Evolutionary conservation across 2,888 invertebrate genomes (phyloP).

Genomic region (Ctena decussata): DNA sequence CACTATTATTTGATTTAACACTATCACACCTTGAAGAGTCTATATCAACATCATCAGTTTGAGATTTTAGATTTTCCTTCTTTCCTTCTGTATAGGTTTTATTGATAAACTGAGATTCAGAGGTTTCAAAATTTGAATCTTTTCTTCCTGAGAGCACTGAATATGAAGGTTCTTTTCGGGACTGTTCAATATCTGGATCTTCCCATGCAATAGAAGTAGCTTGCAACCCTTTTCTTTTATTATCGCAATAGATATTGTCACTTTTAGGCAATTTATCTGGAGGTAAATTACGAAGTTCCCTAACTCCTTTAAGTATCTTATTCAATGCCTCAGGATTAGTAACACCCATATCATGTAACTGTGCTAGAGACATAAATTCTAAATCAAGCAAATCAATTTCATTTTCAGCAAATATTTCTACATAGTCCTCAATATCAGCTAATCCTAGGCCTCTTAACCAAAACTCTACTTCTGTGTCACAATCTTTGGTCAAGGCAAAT

Average conservation of each 20-base stretch:
- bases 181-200: background rate
- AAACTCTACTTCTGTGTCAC: constrained; percentile 74
- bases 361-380: constrained; percentile 73
- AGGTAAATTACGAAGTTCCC: constrained; percentile 58
- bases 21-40: constrained; percentile 30
- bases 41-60: background rate
- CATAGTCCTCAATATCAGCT: constrained; percentile 75
- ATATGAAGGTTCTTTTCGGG: background rate
- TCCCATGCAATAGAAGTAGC: constrained; percentile 62
- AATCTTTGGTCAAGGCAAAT: constrained; percentile 56
- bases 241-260: background rate
- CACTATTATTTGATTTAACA: constrained; percentile 49
- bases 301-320: constrained; percentile 79
- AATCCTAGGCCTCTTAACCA: constrained; percentile 78
- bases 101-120: background rate
- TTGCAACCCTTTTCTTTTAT: constrained; percentile 9
- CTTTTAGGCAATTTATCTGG: background rate
- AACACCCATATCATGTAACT: constrained; percentile 81
- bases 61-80: background rate
- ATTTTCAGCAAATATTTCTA: constrained; percentile 79
- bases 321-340: constrained; percentile 79
- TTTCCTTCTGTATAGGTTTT: constrained; percentile 2
- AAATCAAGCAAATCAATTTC: constrained; percentile 80
- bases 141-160: background rate
- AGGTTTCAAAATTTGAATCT: background rate